Evolutionary conservation across 2,797 vertebrate species (phyloP).

Genomic region (Gouania willdenowi): DNA sequence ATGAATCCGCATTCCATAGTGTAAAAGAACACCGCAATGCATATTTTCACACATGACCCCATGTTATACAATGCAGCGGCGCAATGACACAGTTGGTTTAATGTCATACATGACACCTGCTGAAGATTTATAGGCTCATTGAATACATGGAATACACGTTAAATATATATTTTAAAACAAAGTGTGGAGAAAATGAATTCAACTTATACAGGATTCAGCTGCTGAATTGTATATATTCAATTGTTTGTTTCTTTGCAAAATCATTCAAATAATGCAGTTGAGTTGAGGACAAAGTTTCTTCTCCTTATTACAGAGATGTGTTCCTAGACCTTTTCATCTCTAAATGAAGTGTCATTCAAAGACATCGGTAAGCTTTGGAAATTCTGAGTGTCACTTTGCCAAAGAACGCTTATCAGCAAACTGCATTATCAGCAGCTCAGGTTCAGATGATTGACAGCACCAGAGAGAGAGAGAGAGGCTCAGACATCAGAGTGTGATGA

Average conservation of each 20-base stretch:
- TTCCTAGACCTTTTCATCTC: conserved; percentile 1
- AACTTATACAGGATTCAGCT: too few species aligned
- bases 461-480: background rate
- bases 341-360: conserved; percentile 26
- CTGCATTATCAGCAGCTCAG: conserved; percentile 53
- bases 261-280: too few species aligned
- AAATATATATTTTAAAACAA: too few species aligned
- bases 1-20: background rate
- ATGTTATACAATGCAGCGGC: background rate
- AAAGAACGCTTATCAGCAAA: conserved; percentile 14
- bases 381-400: conserved; percentile 24
- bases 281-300: too few species aligned
- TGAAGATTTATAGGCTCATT: background rate
- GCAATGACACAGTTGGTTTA: background rate
- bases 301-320: background rate
- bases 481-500: background rate
- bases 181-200: too few species aligned
- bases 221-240: too few species aligned
- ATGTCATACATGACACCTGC: background rate
- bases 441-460: conserved; percentile 20
- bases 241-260: too few species aligned
- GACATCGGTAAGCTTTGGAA: conserved; percentile 7
- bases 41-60: background rate
- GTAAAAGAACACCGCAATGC: conserved; percentile 1
- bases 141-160: background rate